Conservation (phyloP, 53 echinoderm and acorn worm species). For the Patiria pectinifera region DNA sequence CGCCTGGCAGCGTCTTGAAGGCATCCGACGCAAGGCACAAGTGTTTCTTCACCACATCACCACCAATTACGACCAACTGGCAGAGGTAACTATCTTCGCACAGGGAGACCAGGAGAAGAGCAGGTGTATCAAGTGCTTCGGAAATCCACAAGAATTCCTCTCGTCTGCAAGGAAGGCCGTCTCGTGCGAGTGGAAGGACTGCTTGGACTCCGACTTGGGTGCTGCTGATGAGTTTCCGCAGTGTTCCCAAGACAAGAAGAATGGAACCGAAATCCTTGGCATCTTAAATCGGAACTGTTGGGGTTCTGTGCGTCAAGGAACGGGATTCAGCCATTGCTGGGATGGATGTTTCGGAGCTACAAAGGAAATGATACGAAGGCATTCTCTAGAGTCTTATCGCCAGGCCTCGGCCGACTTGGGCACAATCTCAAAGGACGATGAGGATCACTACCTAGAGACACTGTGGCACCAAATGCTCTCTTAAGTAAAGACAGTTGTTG, state of each 20-base stretch:
- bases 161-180: not conserved
- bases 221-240: not conserved
- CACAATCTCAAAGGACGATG: not conserved
- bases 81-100: conserved; percentile 29
- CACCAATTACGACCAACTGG: conserved; percentile 29
- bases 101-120: conserved; percentile 1
- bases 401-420: not conserved
- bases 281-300: not conserved
- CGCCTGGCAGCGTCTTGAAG: conserved; percentile 22
- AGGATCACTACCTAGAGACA: conserved; percentile 30
- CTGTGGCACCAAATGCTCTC: not conserved
- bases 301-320: not conserved
- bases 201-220: not conserved
- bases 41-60: conserved; percentile 29
- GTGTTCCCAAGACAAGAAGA: not conserved
- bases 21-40: conserved; percentile 8
- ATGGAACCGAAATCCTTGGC: not conserved
- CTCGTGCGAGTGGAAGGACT: not conserved
- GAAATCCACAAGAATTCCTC: not conserved
- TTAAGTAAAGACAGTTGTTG: not conserved
- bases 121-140: not conserved
- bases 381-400: not conserved
- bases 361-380: conserved; percentile 24
- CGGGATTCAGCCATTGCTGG: not conserved
- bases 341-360: conserved; percentile 23